These are phyloP conservation scores for Pongo abelii DNA, from an alignment of 2,113 vertebrate genomes.

Conservation along the genomic window DNA sequence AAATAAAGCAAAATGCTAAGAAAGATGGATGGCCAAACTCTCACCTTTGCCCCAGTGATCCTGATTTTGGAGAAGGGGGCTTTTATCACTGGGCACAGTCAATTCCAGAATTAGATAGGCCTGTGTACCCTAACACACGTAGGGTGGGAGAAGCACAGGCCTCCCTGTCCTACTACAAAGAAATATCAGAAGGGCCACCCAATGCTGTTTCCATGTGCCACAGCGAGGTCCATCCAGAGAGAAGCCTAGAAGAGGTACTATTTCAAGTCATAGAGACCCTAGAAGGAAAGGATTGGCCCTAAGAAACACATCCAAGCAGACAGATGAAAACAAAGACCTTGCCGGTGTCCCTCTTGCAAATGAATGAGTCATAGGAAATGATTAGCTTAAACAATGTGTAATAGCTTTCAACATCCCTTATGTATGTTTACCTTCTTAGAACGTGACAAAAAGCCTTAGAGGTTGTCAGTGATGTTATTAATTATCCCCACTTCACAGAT, in stretches of 20 bases:
- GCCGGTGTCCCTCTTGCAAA: not conserved
- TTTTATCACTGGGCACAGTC: not conserved
- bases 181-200: not conserved
- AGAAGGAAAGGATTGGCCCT: not conserved
- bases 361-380: not conserved
- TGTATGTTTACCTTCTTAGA: not conserved
- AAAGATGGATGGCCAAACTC: not conserved
- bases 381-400: not conserved
- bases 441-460: not conserved
- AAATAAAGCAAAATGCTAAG: not conserved
- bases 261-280: not conserved
- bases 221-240: not conserved
- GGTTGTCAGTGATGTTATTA: not conserved
- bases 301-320: not conserved
- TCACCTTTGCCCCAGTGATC: not conserved
- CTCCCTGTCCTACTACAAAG: not conserved
- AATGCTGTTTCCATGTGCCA: not conserved
- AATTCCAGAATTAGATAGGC: not conserved
- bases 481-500: conserved; percentile 3
- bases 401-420: not conserved
- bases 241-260: not conserved
- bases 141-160: not conserved
- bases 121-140: not conserved
- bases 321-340: not conserved
- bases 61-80: not conserved